Evolutionary conservation across 2,113 vertebrate species (phyloP).

Genomic region (Ptyas mucosa): DNA sequence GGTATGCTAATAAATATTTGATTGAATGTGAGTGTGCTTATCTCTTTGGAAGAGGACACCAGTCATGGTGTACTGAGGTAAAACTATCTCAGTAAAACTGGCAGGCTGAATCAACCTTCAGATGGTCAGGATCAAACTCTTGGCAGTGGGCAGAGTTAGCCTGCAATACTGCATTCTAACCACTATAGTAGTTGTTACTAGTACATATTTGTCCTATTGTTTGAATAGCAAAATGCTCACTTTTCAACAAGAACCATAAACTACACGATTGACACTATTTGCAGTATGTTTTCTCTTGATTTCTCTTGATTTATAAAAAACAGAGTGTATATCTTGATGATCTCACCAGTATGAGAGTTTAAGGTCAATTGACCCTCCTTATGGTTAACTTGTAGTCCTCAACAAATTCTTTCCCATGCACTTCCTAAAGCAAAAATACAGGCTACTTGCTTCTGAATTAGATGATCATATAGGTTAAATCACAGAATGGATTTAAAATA

Average conservation of each 20-base stretch:
- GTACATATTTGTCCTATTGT: neutral
- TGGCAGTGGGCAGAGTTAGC: too few relatives aligned
- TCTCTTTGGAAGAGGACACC: neutral
- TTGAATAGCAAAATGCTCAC: neutral
- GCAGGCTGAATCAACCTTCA: too few relatives aligned
- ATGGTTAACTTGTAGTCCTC: too few relatives aligned
- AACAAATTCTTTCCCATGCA: neutral
- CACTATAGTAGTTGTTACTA: neutral
- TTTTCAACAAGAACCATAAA: neutral
- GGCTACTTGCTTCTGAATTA: neutral
- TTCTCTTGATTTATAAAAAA: neutral
- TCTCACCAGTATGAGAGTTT: neutral
- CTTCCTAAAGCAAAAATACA: neutral
- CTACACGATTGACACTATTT: neutral
- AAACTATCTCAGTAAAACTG: neutral
- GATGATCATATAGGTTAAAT: neutral
- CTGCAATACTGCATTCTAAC: neutral
- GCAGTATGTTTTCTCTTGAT: neutral
- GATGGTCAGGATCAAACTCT: too few relatives aligned
- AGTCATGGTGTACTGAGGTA: neutral
- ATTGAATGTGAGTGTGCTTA: slow-evolving; percentile 17
- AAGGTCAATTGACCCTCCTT: neutral
- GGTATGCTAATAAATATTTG: slow-evolving; percentile 65
- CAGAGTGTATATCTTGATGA: neutral
- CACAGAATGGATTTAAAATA: neutral